These are phyloP conservation scores for Hoplostethus mediterraneus DNA, from an alignment of 2,797 vertebrate species.

Conservation along the genomic window DNA sequence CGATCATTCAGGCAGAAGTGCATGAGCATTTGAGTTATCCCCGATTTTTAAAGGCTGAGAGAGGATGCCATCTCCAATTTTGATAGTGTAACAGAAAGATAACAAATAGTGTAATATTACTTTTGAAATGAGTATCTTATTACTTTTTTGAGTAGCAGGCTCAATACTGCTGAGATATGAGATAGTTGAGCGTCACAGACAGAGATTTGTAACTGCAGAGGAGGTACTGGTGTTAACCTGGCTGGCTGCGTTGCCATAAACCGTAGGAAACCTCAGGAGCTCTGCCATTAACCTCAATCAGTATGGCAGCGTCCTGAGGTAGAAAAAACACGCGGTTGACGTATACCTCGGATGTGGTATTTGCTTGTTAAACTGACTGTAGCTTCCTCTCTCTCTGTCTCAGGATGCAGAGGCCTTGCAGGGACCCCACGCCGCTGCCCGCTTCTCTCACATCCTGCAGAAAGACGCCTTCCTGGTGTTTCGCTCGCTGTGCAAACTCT, in stretches of 20 bases:
- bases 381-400: slow-evolving; percentile 8
- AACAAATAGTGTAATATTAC: too few species aligned
- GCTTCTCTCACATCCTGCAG: slow-evolving; percentile 95
- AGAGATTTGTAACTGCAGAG: not conserved
- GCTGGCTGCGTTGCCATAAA: not conserved
- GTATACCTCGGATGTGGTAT: not conserved
- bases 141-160: too few species aligned
- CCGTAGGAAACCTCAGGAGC: not conserved
- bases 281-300: not conserved
- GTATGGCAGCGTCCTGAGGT: not conserved
- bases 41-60: too few species aligned
- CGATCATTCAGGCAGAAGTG: too few species aligned
- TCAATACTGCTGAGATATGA: too few species aligned
- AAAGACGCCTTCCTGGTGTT: slow-evolving; percentile 99
- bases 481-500: slow-evolving; percentile 96
- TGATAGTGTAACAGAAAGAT: too few species aligned
- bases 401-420: slow-evolving; percentile 91
- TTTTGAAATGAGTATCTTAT: too few species aligned
- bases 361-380: not conserved
- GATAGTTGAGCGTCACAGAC: not conserved
- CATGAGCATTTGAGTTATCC: too few species aligned
- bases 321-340: not conserved
- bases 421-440: slow-evolving; percentile 85
- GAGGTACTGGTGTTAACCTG: too few species aligned
- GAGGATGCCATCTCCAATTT: too few species aligned